Base-by-base conservation (phyloP, 2,888 invertebrate genomes). In the Melitaea athalia region DNA sequence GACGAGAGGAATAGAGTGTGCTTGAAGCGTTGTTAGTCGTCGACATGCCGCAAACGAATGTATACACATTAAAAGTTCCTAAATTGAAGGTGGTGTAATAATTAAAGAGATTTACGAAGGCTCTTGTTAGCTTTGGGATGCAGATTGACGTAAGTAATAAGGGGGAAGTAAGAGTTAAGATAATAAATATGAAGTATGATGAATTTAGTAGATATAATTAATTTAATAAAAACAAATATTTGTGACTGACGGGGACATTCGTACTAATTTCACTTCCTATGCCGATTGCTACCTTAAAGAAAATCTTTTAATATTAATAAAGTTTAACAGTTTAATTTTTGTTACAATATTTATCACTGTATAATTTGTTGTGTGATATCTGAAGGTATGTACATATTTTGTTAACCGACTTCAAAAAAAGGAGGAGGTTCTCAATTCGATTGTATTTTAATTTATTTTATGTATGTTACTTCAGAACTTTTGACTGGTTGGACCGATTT, bases 31-130 rank as follows among this genome's bases (percentile, higher is more conserved):
- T 85, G 86, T 84, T 82, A 84, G 83, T 79, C 81, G 85, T 85
- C 80, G 77, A 79, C 81, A 79, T 82, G 76, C 77, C 76, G 74
- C 82, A 79, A 79, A 86, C 86, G 83, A 86, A 86, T 83, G 88
- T 86, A 89, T 87, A 89, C 90, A 89, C 89, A 88, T 91, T 90
- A 88, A 88, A 91, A 89, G 85, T 89, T 89, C 84, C 80, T 81
- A 80, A 88, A 86, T 86, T 85, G 83, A 82, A 88, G 85, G 85
- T 86, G 86, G 86, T 82, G 85, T 78, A 62, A 68, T 85, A 81
- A 81, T 82, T 83, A 85, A 81, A 80, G 82, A 63, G 65, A 57
- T 59, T 68, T 60, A 66, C 57, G 38, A 49, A 67, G 38, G 24
- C 42, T 57, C 67, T 62, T 62, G 59, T 42, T 47, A 62, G 45